A percentile compares a stretch with the other conserved stretches of the same genome.
These are phyloP conservation scores for Apeira syringaria DNA, from an alignment of 2,888 invertebrate genomes.

Conservation along the genomic window DNA sequence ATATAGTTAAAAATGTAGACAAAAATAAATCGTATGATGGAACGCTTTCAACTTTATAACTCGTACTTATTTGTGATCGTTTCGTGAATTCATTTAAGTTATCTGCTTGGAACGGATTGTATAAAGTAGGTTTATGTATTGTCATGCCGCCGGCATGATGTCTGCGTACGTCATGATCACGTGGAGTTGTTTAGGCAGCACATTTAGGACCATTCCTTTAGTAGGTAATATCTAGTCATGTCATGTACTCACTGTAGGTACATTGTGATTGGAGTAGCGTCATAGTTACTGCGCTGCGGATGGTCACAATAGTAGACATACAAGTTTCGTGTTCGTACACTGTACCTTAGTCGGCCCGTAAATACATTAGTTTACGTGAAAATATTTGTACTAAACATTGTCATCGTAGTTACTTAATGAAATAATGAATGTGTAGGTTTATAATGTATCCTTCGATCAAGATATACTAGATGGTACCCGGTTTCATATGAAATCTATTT, in stretches of 20 bases:
- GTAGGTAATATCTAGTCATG: constrained; percentile 69
- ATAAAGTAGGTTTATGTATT: constrained; percentile 80
- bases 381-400: constrained; percentile 40
- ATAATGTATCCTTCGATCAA: too few species aligned
- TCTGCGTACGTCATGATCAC: constrained; percentile 29
- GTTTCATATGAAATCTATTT: too few species aligned
- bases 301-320: constrained; percentile 59
- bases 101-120: constrained; percentile 62
- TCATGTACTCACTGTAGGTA: constrained; percentile 59
- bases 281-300: constrained; percentile 54
- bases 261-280: constrained; percentile 63
- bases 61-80: constrained; percentile 37
- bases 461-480: too few species aligned
- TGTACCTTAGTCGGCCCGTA: constrained; percentile 46
- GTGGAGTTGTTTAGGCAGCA: constrained; percentile 31
- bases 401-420: constrained; percentile 70
- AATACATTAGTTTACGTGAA: constrained; percentile 22
- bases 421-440: constrained; percentile 72
- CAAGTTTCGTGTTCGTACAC: constrained; percentile 47
- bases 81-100: constrained; percentile 24
- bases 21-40: constrained; percentile 45
- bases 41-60: constrained; percentile 47
- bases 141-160: constrained; percentile 43
- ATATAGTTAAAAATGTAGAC: constrained; percentile 61
- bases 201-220: constrained; percentile 56